Conservation (phyloP, 2,888 invertebrate species). For the Endotricha flammealis region DNA sequence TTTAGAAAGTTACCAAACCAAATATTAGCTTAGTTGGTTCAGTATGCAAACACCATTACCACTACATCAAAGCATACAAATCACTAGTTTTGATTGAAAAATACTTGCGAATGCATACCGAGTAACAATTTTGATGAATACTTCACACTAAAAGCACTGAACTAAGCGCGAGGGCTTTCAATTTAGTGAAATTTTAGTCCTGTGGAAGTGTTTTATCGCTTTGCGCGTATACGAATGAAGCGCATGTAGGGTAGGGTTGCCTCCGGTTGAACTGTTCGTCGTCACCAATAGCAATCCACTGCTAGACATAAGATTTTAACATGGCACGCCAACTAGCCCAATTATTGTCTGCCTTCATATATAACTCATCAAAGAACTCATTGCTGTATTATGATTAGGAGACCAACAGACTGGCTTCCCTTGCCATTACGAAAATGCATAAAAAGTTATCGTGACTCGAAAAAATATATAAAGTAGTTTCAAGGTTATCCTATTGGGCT, state of each 20-base stretch:
- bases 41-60: slow-evolving; percentile 2
- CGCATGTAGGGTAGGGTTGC: not conserved
- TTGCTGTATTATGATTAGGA: too few species aligned
- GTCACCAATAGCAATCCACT: too few species aligned
- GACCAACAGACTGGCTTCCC: too few species aligned
- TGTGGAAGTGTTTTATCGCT: slow-evolving; percentile 36
- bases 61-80: slow-evolving; percentile 3
- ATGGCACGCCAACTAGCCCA: too few species aligned
- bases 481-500: too few species aligned
- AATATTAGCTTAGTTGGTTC: slow-evolving; percentile 3
- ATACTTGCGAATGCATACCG: slow-evolving; percentile 29
- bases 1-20: not conserved
- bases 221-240: slow-evolving; percentile 21
- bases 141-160: slow-evolving; percentile 32
- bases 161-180: slow-evolving; percentile 38
- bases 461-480: too few species aligned
- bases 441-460: too few species aligned
- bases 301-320: too few species aligned
- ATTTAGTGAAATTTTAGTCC: slow-evolving; percentile 41
- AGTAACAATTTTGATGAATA: slow-evolving; percentile 40
- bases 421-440: too few species aligned
- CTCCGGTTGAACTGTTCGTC: too few species aligned
- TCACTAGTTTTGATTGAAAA: slow-evolving; percentile 28
- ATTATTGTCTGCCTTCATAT: too few species aligned
- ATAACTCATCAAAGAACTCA: too few species aligned